Evolutionary conservation across 2,113 vertebrate species (phyloP).

Genomic region (Promerops cafer): DNA sequence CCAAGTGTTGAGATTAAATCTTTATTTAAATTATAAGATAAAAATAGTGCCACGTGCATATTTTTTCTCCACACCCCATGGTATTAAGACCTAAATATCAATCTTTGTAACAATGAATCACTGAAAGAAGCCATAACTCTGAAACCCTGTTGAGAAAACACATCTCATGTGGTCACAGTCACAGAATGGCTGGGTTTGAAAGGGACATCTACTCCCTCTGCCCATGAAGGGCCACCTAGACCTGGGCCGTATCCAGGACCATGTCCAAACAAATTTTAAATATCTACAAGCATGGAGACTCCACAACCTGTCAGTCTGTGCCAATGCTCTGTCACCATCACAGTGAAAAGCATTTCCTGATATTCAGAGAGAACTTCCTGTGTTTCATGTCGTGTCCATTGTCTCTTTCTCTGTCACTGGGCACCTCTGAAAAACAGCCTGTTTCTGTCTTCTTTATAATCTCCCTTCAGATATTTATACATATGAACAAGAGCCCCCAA

Average conservation of each 20-base stretch:
- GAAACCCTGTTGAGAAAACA: neutral
- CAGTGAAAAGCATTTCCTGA: neutral
- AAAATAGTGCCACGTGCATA: conserved; percentile 24
- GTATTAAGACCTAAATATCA: neutral
- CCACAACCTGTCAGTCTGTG: neutral
- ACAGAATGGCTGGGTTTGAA: neutral
- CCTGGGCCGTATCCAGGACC: neutral
- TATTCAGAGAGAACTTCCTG: neutral
- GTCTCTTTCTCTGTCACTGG: neutral
- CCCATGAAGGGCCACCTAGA: neutral
- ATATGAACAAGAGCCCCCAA: neutral
- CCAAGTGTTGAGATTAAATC: conserved; percentile 28
- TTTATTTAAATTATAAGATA: conserved; percentile 28
- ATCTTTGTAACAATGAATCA: neutral
- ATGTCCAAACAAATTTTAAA: neutral
- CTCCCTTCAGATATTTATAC: neutral
- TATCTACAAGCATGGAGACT: neutral
- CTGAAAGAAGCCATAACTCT: neutral
- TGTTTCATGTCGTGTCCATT: neutral
- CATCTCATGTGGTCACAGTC: fast-evolving
- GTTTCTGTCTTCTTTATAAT: neutral
- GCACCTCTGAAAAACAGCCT: neutral
- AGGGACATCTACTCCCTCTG: neutral
- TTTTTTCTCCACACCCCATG: neutral
- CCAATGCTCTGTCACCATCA: neutral